Base-by-base conservation (phyloP, 1,140 invertebrate genomes). In the Philopotamus ludificatus region DNA sequence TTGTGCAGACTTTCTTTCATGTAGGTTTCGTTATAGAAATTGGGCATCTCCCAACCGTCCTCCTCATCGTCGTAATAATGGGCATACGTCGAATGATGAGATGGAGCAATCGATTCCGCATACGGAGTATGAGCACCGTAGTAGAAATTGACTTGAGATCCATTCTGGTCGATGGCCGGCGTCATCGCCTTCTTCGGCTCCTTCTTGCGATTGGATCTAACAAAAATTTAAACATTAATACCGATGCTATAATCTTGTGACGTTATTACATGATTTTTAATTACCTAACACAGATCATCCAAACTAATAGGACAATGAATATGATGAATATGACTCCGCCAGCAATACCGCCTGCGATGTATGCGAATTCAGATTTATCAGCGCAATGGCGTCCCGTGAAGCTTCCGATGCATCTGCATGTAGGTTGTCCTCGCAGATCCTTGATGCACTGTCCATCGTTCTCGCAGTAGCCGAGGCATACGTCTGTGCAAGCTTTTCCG, bases 21-120 rank as follows among this genome's bases (percentile, higher is more conserved):
- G 72, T 95, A 96, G 15, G 93, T 95, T 81, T 97, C 94, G 77
- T 96, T 96, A 77, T 97, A 97, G 76, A 96, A 96, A 77, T 96
- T 96, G 0, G 94, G 94, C 94, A 97, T 96, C 74, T 96, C 94
- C 93, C 94, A 96, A 10, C 93, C 94, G 70, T 95, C 93, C 74
- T 96, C 94, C 74, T 97, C 94, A 70, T 94, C 92, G 75, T 93
- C 91, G 72, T 96, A 97, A 76, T 96, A 97, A 75, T 96, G 94
- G 15, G 94, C 94, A 74, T 97, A 97, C 0, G 93, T 95, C 34
- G 92, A 95, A 73, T 97, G 94, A 77, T 96, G 93, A 1, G 93
- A 95, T 0, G 94, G 94, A 0, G 94, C 94, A 70, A 96, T 95
- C 23, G 91, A 93, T 75, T 96, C 94, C 20, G 94, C 94, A 77